Conservation (phyloP, 2,113 vertebrate species). For the Tenrec ecaudatus region DNA sequence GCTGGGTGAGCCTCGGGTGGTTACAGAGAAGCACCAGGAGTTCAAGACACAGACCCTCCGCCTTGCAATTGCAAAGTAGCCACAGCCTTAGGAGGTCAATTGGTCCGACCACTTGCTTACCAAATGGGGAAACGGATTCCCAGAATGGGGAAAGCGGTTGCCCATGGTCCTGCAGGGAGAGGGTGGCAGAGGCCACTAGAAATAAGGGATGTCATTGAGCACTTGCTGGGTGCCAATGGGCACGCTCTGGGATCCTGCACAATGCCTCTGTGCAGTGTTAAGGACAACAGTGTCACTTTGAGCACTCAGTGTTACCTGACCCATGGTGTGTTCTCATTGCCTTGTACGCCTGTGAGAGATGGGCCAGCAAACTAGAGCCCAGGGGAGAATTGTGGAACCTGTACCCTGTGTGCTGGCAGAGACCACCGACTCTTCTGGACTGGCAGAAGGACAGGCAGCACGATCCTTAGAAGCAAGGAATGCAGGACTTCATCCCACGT, state of each 20-base stretch:
- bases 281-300: no score
- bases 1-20: rapidly evolving
- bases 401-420: no score
- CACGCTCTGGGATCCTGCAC: no score
- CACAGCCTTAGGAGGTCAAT: not conserved
- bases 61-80: not conserved
- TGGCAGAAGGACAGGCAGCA: no score
- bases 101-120: not conserved
- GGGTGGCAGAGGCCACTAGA: not conserved
- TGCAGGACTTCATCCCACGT: no score
- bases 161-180: not conserved
- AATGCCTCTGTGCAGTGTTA: not conserved
- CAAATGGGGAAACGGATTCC: not conserved
- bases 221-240: not conserved
- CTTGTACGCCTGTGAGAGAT: no score
- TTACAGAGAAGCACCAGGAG: not conserved
- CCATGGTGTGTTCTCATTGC: no score
- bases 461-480: no score
- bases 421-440: no score
- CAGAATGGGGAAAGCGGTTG: not conserved
- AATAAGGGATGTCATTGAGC: not conserved
- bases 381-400: no score
- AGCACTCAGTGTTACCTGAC: no score
- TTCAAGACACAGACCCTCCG: not conserved
- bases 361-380: no score